A percentile compares a stretch with the other conserved stretches of the same genome.
These are phyloP conservation scores for Telenomus remus DNA, from an alignment of 1,140 invertebrate genomes.

Conservation along the genomic window DNA sequence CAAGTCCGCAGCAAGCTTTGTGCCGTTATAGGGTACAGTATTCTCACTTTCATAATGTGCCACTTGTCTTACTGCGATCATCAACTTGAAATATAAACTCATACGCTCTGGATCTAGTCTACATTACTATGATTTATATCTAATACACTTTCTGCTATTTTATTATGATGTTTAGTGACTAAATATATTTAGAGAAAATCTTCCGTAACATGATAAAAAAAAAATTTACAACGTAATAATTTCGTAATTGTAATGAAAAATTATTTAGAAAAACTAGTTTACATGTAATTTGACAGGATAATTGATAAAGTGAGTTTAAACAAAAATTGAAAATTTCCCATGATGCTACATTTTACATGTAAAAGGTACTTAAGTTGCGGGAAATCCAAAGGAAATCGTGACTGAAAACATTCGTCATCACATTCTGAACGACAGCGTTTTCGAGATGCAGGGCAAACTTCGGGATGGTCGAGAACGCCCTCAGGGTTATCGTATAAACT, in stretches of 20 bases:
- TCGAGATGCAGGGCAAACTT: constrained; percentile 28
- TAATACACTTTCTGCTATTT: too few species aligned
- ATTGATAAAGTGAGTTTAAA: too few species aligned
- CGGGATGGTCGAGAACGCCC: constrained; percentile 54
- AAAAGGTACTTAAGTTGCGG: constrained; percentile 3
- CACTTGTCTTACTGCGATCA: constrained; percentile 11
- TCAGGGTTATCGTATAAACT: constrained; percentile 58
- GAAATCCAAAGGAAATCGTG: constrained; percentile 27
- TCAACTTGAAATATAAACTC: background rate
- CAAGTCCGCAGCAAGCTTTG: constrained; percentile 23
- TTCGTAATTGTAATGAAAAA: too few species aligned
- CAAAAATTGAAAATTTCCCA: background rate
- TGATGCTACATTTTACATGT: background rate
- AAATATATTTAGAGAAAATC: too few species aligned
- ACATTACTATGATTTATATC: background rate
- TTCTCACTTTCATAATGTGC: constrained; percentile 19
- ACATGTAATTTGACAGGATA: too few species aligned
- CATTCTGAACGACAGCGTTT: constrained; percentile 20
- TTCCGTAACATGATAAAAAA: too few species aligned
- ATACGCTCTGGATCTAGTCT: background rate
- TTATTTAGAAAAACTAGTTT: too few species aligned
- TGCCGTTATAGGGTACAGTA: constrained; percentile 8
- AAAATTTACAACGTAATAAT: too few species aligned
- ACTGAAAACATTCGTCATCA: constrained; percentile 38
- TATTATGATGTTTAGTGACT: too few species aligned